Evolutionary conservation across 2,888 invertebrate species (phyloP), one percentile per base, ranked within the genome.

Genomic region (Calliopum simillimum): DNA sequence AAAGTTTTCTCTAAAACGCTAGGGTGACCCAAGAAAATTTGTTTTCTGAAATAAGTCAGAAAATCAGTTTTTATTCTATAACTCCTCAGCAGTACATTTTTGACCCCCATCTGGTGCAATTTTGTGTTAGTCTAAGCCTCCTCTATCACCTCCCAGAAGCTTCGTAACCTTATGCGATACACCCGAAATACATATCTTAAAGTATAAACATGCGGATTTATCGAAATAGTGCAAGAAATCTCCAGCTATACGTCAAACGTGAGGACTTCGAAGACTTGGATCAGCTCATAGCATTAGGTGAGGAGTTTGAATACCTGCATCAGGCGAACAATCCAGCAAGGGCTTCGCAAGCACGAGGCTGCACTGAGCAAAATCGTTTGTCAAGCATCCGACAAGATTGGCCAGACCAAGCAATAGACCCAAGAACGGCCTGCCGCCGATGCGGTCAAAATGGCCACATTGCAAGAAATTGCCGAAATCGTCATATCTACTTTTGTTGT

Each of bases 211-310:
- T n/a, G 16, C 14, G 71, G 14, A 68, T 68, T 4, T 71, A 67
- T 11, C 51, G 59, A 1, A 71, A 71, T n/a, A 51, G 68, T 5
- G 47, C 51, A 2, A 16, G 43, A 1, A 44, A 56, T 13, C 56
- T 67, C 14, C 67, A 62, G 16, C 43, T 41, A 49, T 71, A 62
- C 13, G 44, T 59, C 11, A 49, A 51, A 4, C 21, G 51, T 6
- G 43, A 49, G 12, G 71, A 70, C 14, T 56, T 68, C 19, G 21
- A 43, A 0, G 19, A 63, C 11, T 19, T 71, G 14, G 14, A 16
- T 3, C 51, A 71, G 3, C 25, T 68, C 1, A 14, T 59, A 3
- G 1, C 5, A 0, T 5, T 63, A 1, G 51, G 23, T 4, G 63
- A 56, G 4, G 62, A 58, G n/a, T 16, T 67, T 1, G 58, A 67